phyloP scores from a whole-genome alignment of 1,140 invertebrate species.

The Pantala flavescens region DNA sequence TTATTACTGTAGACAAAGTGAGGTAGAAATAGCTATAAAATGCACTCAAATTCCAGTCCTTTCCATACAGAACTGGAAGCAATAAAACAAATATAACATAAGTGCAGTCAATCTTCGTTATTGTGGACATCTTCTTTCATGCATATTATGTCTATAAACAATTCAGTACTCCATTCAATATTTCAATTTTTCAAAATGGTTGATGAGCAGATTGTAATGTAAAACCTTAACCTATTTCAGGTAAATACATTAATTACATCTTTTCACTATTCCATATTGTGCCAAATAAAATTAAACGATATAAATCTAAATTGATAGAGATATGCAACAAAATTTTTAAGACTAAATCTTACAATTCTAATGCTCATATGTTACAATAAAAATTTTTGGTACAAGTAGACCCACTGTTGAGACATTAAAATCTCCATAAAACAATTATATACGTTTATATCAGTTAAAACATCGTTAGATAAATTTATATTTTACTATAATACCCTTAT shows the following conservation, averaged over 20 bases:
- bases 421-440: too few relatives aligned
- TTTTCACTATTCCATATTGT: background rate
- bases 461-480: too few relatives aligned
- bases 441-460: too few relatives aligned
- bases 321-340: too few relatives aligned
- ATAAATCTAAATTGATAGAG: too few relatives aligned
- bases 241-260: background rate
- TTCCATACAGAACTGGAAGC: background rate
- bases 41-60: constrained; percentile 2
- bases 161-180: background rate
- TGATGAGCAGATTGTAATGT: background rate
- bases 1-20: constrained; percentile 3
- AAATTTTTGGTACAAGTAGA: too few relatives aligned
- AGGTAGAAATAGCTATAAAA: constrained; percentile 6
- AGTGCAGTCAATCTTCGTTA: background rate
- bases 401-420: too few relatives aligned
- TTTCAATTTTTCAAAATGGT: background rate
- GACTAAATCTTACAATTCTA: too few relatives aligned
- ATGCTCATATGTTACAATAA: too few relatives aligned
- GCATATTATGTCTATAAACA: background rate
- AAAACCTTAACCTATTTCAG: background rate
- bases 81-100: constrained; percentile 7
- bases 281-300: background rate
- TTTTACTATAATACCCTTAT: too few relatives aligned
- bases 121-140: background rate